Conservation (phyloP, 2,888 invertebrate genomes). For the Metallyticus violacea region DNA sequence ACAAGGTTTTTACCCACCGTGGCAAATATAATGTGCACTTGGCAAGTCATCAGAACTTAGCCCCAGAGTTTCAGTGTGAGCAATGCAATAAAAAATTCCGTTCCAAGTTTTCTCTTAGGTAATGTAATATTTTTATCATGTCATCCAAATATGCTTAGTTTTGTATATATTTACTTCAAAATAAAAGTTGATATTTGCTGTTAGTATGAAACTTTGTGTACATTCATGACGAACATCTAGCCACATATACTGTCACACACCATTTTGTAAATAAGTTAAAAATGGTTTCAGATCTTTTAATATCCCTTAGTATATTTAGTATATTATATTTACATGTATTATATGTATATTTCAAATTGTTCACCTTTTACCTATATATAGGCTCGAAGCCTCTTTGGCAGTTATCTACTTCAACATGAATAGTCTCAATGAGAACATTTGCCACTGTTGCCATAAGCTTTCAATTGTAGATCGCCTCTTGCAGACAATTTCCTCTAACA, state of each 20-base stretch:
- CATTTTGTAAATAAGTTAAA: not conserved
- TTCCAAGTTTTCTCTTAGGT: conserved; percentile 21
- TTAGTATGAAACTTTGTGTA: not conserved
- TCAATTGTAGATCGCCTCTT: not conserved
- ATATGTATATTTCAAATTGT: no score
- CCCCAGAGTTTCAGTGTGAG: conserved; percentile 13
- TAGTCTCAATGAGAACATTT: no score
- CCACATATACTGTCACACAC: no score
- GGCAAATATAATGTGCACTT: not conserved
- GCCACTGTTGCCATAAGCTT: no score
- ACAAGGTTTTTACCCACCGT: not conserved
- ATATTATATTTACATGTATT: no score
- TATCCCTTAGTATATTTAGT: no score
- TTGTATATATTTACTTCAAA: not conserved
- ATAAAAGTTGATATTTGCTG: not conserved
- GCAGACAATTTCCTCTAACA: no score
- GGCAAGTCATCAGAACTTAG: not conserved
- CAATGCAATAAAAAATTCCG: conserved; percentile 19
- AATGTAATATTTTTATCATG: not conserved
- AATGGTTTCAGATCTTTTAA: no score
- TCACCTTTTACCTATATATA: no score
- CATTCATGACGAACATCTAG: not conserved
- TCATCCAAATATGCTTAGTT: not conserved
- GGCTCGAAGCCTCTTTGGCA: no score
- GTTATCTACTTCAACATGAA: no score